Conservation (phyloP, 2,797 vertebrate genomes). For the Tinamus major region DNA sequence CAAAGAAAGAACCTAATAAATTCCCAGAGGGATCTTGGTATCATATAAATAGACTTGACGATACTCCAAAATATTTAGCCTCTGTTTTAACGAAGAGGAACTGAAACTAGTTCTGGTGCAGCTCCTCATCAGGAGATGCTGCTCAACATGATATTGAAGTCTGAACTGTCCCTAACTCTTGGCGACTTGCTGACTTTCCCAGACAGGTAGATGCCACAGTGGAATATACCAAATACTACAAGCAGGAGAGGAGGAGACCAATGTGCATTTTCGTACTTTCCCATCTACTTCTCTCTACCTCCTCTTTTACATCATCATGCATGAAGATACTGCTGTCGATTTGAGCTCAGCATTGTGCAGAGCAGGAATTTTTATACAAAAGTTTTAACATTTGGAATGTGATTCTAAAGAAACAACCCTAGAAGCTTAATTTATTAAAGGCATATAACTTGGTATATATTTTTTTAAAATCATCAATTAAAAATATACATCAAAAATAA, state of each 20-base stretch:
- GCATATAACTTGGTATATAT: not conserved
- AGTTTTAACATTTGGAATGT: not conserved
- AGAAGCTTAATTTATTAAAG: not conserved
- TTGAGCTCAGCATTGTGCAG: not conserved
- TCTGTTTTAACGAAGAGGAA: slow-evolving; percentile 12
- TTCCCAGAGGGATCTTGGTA: slow-evolving; percentile 1
- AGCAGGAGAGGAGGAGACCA: not conserved
- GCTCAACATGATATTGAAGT: not conserved
- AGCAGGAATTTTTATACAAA: not conserved
- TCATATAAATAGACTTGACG: slow-evolving; percentile 32
- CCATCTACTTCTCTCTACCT: not conserved
- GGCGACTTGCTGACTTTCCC: not conserved
- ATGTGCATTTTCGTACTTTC: not conserved
- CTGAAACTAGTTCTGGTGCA: not conserved
- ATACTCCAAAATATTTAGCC: not conserved
- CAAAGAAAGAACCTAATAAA: not conserved
- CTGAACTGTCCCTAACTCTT: not conserved
- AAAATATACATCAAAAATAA: not conserved
- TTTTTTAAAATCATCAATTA: not conserved
- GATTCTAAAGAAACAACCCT: not conserved
- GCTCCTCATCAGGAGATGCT: not conserved
- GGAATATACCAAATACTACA: not conserved
- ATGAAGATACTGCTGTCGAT: not conserved
- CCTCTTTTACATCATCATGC: not conserved
- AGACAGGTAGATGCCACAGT: not conserved